Evolutionary conservation across 2,113 vertebrate species (phyloP).

Genomic region (Mystacornis crossleyi): DNA sequence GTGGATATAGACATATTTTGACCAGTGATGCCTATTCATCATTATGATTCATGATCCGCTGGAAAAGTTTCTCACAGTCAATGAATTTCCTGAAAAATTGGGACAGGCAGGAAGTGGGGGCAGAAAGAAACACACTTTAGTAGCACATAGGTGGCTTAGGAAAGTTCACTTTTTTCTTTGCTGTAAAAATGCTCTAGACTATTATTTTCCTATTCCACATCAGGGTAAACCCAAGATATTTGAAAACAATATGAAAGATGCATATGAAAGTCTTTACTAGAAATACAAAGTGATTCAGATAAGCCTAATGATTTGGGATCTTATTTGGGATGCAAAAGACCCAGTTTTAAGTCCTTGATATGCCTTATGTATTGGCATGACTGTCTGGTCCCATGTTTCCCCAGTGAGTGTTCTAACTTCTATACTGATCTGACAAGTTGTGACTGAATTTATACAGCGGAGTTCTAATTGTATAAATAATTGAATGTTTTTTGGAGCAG

Average conservation of each 20-base stretch:
- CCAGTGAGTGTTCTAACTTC: not conserved
- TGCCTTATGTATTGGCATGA: not conserved
- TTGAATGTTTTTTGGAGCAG: not conserved
- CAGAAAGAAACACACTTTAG: not conserved
- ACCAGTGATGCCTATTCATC: not conserved
- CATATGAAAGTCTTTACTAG: not conserved
- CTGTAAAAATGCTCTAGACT: not conserved
- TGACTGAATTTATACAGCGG: not conserved
- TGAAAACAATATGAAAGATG: not conserved
- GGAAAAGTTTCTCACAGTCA: not conserved
- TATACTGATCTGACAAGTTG: not conserved
- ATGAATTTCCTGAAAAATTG: not conserved
- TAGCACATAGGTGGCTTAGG: not conserved
- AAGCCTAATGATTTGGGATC: not conserved
- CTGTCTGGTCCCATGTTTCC: not conserved
- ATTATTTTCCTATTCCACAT: not conserved
- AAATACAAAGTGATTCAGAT: not conserved
- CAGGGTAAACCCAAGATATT: not conserved
- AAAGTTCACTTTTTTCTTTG: not conserved
- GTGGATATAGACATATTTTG: not conserved
- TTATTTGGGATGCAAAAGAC: not conserved
- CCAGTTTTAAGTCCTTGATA: not conserved
- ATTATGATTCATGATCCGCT: not conserved
- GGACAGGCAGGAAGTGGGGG: not conserved
- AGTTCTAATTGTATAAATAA: constrained; percentile 22